phyloP scores from a whole-genome alignment of 2,113 vertebrate species.

The Rhynchomys soricoides region DNA sequence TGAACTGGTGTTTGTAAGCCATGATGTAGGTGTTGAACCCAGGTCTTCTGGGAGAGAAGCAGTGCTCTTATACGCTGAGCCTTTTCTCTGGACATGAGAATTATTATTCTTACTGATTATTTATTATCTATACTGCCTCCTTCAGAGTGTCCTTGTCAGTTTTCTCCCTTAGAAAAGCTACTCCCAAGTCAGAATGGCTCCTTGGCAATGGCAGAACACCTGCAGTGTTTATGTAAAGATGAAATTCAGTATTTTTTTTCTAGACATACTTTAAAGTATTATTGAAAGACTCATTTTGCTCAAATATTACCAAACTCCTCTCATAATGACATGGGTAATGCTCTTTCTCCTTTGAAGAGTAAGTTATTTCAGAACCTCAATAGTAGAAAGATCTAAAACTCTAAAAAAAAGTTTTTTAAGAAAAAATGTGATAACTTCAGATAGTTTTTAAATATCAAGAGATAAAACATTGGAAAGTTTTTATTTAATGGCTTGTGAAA shows the following conservation, averaged over 20 bases:
- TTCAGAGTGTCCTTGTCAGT: not conserved
- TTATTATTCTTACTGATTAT: not conserved
- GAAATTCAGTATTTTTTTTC: constrained; percentile 70
- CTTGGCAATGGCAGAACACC: constrained; percentile 51
- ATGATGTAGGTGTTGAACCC: no score
- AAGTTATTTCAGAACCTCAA: constrained; percentile 44
- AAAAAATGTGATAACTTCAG: constrained; percentile 36
- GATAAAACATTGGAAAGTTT: not conserved
- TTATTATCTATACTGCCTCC: constrained; percentile 34
- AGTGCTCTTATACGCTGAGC: not conserved
- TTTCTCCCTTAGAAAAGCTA: constrained; percentile 63
- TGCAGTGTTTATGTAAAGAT: constrained; percentile 72
- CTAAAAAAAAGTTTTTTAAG: constrained; percentile 25
- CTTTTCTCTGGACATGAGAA: no score
- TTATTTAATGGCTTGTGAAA: constrained; percentile 35
- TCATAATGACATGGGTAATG: constrained; percentile 46
- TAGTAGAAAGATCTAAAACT: not conserved
- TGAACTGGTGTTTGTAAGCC: not conserved
- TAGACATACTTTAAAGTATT: constrained; percentile 64
- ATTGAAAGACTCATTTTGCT: constrained; percentile 53
- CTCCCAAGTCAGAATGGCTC: constrained; percentile 38
- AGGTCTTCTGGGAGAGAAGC: not conserved
- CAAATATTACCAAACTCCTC: constrained; percentile 64
- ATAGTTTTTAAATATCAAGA: not conserved
- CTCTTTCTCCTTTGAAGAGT: constrained; percentile 58